Percentiles rank a stretch among this genome's conserved stretches.
Conservation (phyloP, 2,113 vertebrate species). For the Trichechus manatus region DNA sequence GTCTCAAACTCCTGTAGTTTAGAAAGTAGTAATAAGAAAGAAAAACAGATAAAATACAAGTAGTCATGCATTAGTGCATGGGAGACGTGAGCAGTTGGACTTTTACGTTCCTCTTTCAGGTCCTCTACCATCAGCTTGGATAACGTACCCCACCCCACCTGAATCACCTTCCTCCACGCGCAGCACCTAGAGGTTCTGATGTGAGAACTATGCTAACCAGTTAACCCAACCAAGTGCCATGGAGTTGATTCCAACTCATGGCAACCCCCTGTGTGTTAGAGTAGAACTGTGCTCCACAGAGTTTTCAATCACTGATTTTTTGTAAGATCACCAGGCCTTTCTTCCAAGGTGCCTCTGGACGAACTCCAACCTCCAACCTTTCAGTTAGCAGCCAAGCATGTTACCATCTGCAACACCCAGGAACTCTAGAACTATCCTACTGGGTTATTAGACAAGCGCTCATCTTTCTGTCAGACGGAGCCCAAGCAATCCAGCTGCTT, state of each 20-base stretch:
- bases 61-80: accelerated
- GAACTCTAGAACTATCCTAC: neutral
- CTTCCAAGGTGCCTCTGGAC: too few species aligned
- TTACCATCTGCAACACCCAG: too few species aligned
- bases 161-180: neutral
- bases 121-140: accelerated
- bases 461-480: neutral
- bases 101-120: too few species aligned
- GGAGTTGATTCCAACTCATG: too few species aligned
- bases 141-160: accelerated
- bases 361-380: too few species aligned
- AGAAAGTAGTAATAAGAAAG: too few species aligned
- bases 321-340: too few species aligned
- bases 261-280: too few species aligned
- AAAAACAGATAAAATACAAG: accelerated
- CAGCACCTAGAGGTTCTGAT: neutral
- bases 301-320: too few species aligned
- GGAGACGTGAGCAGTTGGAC: accelerated
- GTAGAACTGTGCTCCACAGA: too few species aligned
- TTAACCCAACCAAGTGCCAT: too few species aligned
- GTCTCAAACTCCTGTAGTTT: neutral
- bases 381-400: too few species aligned
- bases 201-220: neutral
- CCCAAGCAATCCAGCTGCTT: neutral
- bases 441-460: accelerated